These are phyloP conservation scores for Chrysotoxum bicinctum DNA, from an alignment of 2,888 invertebrate genomes.

Conservation along the genomic window DNA sequence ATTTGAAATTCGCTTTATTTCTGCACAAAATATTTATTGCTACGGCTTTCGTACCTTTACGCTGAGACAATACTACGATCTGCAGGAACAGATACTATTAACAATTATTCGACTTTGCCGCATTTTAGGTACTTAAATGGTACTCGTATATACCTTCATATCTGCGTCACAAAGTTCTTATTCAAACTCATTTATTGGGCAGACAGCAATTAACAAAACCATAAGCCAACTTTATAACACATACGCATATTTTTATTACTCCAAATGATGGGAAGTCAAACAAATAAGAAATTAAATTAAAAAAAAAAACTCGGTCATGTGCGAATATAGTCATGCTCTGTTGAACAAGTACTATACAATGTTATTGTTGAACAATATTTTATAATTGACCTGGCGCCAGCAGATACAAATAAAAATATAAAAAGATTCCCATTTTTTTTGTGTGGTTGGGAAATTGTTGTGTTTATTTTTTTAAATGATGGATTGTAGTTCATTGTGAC, in stretches of 20 bases:
- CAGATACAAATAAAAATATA: constrained; percentile 50
- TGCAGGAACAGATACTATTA: too few species aligned
- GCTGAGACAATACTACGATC: too few species aligned
- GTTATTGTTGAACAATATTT: constrained; percentile 63
- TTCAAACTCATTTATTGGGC: constrained; percentile 27
- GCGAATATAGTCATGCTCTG: constrained; percentile 25
- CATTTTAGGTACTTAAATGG: background rate
- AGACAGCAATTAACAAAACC: background rate
- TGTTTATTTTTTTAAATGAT: background rate
- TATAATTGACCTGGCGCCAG: constrained; percentile 75
- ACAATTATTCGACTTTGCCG: background rate
- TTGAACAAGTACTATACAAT: constrained; percentile 52
- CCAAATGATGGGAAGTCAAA: constrained; percentile 15
- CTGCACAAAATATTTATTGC: too few species aligned
- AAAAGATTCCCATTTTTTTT: background rate
- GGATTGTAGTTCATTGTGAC: background rate
- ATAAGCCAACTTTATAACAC: constrained; percentile 13
- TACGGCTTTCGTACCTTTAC: too few species aligned
- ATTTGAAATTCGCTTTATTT: too few species aligned
- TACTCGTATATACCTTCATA: background rate
- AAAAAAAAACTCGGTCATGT: constrained; percentile 58
- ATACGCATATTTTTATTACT: constrained; percentile 10
- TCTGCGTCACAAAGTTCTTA: background rate
- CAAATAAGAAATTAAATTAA: constrained; percentile 12
- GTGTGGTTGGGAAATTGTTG: background rate